Evolutionary conservation across 2,113 vertebrate species (phyloP).

Genomic region (Phocoena sinus): DNA sequence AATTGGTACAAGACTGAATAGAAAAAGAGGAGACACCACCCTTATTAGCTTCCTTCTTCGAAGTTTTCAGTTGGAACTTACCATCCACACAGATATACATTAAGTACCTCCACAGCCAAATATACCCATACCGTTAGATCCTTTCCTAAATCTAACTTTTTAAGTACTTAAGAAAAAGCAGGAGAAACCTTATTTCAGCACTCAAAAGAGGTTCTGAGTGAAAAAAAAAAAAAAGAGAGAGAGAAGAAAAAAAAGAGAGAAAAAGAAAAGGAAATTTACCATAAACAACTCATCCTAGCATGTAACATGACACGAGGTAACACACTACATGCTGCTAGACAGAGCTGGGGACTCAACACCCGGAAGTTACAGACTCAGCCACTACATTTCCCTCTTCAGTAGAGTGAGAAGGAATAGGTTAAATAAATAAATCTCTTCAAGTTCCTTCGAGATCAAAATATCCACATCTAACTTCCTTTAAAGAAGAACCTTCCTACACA

Average conservation of each 20-base stretch:
- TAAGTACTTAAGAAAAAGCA: neutral
- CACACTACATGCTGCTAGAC: too few species aligned
- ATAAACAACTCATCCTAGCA: neutral
- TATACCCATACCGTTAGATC: neutral
- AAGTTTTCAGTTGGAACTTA: neutral
- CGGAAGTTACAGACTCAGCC: neutral
- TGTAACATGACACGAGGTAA: neutral
- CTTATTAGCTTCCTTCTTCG: too few species aligned
- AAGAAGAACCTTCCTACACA: neutral
- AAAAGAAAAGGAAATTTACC: neutral
- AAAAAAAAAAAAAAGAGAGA: neutral
- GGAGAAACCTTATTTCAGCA: neutral
- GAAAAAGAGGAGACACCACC: neutral
- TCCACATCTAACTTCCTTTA: neutral
- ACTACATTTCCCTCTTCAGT: neutral
- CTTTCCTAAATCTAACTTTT: neutral
- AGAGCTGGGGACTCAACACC: neutral
- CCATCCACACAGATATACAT: neutral
- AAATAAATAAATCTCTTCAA: neutral
- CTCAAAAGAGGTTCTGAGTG: neutral
- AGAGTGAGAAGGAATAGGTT: neutral
- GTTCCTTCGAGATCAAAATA: neutral
- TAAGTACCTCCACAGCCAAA: neutral
- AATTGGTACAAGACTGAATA: neutral
- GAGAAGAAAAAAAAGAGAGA: too few species aligned